Conservation (phyloP, 2,113 vertebrate genomes). For the Onychostoma macrolepis region DNA sequence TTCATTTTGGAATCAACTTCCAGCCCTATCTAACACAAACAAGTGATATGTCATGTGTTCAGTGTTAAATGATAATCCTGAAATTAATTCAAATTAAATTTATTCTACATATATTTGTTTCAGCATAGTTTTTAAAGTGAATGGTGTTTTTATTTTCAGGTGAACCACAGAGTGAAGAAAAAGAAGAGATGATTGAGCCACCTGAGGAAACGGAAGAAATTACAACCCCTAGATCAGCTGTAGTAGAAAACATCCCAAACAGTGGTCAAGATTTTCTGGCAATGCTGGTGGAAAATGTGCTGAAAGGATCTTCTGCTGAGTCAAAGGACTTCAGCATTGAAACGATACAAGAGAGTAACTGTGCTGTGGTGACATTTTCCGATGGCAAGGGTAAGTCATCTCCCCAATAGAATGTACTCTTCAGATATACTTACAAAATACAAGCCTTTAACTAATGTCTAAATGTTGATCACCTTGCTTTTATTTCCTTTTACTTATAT, state of each 20-base stretch:
- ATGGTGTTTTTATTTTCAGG: neutral
- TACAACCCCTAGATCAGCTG: slow-evolving; percentile 52
- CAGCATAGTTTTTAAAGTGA: neutral
- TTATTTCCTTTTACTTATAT: neutral
- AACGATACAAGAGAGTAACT: slow-evolving; percentile 71
- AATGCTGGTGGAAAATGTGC: slow-evolving; percentile 83
- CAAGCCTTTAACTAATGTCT: accelerated
- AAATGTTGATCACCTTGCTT: neutral
- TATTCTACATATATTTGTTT: neutral
- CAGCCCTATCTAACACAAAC: neutral
- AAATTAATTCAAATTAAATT: neutral
- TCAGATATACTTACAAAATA: neutral
- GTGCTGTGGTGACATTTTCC: slow-evolving; percentile 80
- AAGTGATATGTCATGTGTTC: too few species aligned
- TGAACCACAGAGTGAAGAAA: neutral
- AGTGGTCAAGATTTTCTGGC: slow-evolving; percentile 61
- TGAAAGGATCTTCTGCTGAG: slow-evolving; percentile 57
- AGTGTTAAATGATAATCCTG: neutral
- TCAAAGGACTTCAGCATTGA: slow-evolving; percentile 77
- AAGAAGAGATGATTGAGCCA: neutral
- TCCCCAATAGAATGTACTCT: neutral
- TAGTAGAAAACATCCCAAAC: slow-evolving; percentile 78
- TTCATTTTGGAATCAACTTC: too few species aligned
- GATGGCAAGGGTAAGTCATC: slow-evolving; percentile 70
- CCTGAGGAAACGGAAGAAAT: slow-evolving; percentile 29